A percentile compares a stretch with the other conserved stretches of the same genome.
phyloP scores from a whole-genome alignment of 2,888 invertebrate species.

The Cosmopolites sordidus region DNA sequence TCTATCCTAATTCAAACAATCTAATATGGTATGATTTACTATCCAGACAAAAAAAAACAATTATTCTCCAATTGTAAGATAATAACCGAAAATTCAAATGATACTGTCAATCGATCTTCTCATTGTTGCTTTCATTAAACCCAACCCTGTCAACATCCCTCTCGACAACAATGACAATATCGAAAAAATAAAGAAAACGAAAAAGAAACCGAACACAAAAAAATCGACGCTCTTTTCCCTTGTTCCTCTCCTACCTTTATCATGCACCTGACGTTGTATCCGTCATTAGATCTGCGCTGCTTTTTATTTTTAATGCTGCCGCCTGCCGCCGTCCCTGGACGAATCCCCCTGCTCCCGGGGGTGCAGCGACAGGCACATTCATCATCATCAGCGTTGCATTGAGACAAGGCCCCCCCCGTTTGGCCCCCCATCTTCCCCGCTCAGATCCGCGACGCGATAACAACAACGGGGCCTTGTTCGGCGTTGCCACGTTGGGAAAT shows the following conservation, averaged over 20 bases:
- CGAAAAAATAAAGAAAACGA: too few relatives aligned
- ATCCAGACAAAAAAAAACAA: too few relatives aligned
- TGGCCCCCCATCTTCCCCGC: constrained; percentile 24
- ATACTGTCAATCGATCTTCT: too few relatives aligned
- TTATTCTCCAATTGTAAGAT: too few relatives aligned
- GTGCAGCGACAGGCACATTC: constrained; percentile 40
- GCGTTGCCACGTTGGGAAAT: constrained; percentile 8
- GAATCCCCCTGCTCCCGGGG: constrained; percentile 26
- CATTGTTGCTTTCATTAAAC: background rate
- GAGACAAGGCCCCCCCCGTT: constrained; percentile 34
- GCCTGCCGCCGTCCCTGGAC: constrained; percentile 19
- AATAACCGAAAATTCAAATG: too few relatives aligned
- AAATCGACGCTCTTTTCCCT: background rate
- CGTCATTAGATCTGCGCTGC: background rate
- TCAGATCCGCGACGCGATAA: constrained; percentile 38
- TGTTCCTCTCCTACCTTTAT: background rate
- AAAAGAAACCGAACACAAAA: background rate
- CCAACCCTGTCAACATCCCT: too few relatives aligned
- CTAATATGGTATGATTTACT: too few relatives aligned
- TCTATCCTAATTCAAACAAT: too few relatives aligned
- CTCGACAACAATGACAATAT: too few relatives aligned
- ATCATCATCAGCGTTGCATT: constrained; percentile 43
- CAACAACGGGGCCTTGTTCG: constrained; percentile 31
- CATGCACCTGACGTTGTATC: constrained; percentile 10
- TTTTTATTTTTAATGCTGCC: background rate